Conservation (phyloP, 2,888 invertebrate genomes). For the Ormyrus nitidulus region DNA sequence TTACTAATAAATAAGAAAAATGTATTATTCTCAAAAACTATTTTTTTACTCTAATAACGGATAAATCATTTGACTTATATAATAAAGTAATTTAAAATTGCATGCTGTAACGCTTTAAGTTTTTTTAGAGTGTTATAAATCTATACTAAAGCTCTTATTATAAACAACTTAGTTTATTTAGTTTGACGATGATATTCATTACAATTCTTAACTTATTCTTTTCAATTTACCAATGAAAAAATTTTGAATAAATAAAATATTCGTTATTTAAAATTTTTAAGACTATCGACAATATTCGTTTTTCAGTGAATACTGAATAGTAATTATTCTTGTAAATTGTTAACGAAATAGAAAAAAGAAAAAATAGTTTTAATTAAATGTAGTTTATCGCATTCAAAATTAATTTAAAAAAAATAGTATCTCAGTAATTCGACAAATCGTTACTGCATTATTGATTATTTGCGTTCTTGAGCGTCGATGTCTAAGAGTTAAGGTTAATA, state of each 20-base stretch:
- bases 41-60: not conserved
- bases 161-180: no score
- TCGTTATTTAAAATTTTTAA: not conserved
- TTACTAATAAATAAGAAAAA: not conserved
- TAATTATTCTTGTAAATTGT: no score
- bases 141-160: no score
- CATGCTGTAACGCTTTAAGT: no score
- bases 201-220: no score
- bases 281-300: no score
- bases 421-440: slow-evolving; percentile 46
- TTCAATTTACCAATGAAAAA: no score
- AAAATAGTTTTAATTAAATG: slow-evolving; percentile 3
- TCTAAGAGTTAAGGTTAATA: slow-evolving; percentile 46
- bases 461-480: slow-evolving; percentile 22
- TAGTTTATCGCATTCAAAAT: slow-evolving; percentile 33
- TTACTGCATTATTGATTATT: slow-evolving; percentile 26
- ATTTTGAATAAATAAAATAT: not conserved
- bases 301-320: no score
- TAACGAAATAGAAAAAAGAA: not conserved
- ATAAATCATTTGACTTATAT: no score
- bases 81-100: no score
- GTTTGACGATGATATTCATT: no score
- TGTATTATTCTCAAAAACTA: slow-evolving; percentile 2
- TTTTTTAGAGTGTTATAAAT: no score
- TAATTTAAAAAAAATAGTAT: slow-evolving; percentile 2